Percentiles rank a stretch among this genome's conserved stretches.
Conservation (phyloP, 2,888 invertebrate species). For the Nomada fucata region DNA sequence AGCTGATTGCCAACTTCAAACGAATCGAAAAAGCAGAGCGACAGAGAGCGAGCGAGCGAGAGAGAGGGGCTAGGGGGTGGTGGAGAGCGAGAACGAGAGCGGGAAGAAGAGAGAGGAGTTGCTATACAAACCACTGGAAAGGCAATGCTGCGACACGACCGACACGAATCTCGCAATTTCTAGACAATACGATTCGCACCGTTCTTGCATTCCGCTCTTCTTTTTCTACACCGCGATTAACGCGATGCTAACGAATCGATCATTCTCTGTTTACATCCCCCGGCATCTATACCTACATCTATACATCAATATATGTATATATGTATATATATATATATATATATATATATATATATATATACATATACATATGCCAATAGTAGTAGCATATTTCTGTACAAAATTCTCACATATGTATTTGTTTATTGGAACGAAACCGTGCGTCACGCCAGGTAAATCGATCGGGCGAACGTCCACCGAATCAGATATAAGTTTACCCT, state of each 20-base stretch:
- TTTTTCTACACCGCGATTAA: conserved; percentile 39
- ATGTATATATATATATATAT: no score
- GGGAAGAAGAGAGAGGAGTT: conserved; percentile 43
- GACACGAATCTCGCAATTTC: conserved; percentile 61
- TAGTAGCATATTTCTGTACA: no score
- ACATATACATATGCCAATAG: no score
- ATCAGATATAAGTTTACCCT: no score
- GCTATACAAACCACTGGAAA: conserved; percentile 63
- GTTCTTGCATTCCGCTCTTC: conserved; percentile 24
- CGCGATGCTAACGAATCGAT: conserved; percentile 45
- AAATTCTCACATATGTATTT: no score
- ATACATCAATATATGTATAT: no score
- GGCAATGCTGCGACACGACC: conserved; percentile 59
- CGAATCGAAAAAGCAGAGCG: conserved; percentile 76
- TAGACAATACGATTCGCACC: conserved; percentile 55
- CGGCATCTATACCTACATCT: background rate
- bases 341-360: no score
- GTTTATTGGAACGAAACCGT: background rate
- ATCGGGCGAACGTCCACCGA: no score
- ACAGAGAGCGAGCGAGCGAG: background rate
- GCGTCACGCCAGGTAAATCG: no score
- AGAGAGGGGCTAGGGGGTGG: no score
- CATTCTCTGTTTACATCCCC: conserved; percentile 12
- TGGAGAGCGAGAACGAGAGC: conserved; percentile 27
- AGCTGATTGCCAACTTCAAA: conserved; percentile 84